Conservation (phyloP, 1,140 invertebrate species). For the Lithobius niger region DNA sequence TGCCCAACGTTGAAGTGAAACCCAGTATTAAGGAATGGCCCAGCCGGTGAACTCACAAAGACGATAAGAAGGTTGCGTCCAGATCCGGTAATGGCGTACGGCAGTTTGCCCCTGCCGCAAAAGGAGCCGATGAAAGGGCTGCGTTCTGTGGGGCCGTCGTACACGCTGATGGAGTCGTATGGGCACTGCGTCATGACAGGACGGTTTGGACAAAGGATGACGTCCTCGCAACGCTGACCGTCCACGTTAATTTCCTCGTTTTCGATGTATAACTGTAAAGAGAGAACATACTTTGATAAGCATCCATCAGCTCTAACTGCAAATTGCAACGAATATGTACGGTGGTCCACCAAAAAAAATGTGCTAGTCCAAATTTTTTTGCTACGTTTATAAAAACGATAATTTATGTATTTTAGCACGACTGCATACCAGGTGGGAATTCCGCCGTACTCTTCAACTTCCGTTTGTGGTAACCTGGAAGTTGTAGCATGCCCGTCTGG, state of each 20-base stretch:
- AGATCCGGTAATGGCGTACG: conserved; percentile 83
- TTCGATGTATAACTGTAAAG: conserved; percentile 56
- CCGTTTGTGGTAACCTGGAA: too few species aligned
- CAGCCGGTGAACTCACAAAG: conserved; percentile 73
- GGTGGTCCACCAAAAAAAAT: too few species aligned
- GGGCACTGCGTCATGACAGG: conserved; percentile 67
- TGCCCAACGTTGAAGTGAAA: conserved; percentile 52
- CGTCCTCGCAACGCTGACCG: conserved; percentile 81
- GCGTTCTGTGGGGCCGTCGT: conserved; percentile 76
- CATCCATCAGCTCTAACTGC: too few species aligned
- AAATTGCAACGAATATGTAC: too few species aligned
- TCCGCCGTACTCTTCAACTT: too few species aligned
- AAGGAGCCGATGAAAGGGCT: conserved; percentile 77
- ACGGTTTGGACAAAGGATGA: conserved; percentile 85
- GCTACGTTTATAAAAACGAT: too few species aligned
- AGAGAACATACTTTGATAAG: too few species aligned
- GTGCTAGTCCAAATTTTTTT: too few species aligned
- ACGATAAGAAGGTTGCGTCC: conserved; percentile 78
- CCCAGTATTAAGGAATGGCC: conserved; percentile 73
- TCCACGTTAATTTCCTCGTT: conserved; percentile 89
- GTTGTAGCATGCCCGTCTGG: too few species aligned
- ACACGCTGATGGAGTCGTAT: conserved; percentile 75
- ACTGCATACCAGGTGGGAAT: too few species aligned
- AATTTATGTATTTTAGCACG: too few species aligned
- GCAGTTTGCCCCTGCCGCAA: conserved; percentile 85